Evolutionary conservation across 2,888 invertebrate genomes (phyloP), one percentile per base, ranked within the genome.

Genomic region (Tachina fera): DNA sequence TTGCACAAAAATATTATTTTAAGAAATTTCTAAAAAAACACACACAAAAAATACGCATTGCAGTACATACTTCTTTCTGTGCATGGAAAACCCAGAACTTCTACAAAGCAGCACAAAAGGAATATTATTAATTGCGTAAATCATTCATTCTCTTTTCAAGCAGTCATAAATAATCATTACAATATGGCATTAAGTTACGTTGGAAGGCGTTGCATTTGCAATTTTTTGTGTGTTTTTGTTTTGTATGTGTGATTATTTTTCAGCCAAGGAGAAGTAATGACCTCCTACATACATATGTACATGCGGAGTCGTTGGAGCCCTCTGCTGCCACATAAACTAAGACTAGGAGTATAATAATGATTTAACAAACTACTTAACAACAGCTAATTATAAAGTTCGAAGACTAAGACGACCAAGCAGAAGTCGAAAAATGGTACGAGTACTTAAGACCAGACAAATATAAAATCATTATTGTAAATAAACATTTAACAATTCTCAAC

Each of bases 391-490:
- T 47, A 65, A 43, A 72, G 67, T 84, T 74, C 77, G 51, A 41
- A 72, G 47, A 51, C 22, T 11, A 56, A 53, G 39, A 51, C 19
- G 22, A 49, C 49, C 19, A 39, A 60, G 31, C 43, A 63, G 13
- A 58, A 70, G 22, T 45, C 16, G 14, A 65, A 68, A 56, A 45
- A 63, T 51, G 72, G 72, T 81, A n/a, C n/a, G n/a, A n/a, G n/a
- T n/a, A 78, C 77, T 85, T 85, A 78, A 85, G 60, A 43, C 67
- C 81, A 85, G 81, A 81, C 81, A 81, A 80, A 68, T 83, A 71
- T 47, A 84, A 65, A 74, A 58, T 63, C 82, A 63, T 70, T 53
- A 70, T 63, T 68, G 75, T 72, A 67, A 81, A 85, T 82, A 82
- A 78, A 85, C 77, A 85, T 70, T 85, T 19, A 82, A 65, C 76